Evolutionary conservation across 2,888 invertebrate species (phyloP), one percentile per base, ranked within the genome.

Genomic region (Eurytoma californica): DNA sequence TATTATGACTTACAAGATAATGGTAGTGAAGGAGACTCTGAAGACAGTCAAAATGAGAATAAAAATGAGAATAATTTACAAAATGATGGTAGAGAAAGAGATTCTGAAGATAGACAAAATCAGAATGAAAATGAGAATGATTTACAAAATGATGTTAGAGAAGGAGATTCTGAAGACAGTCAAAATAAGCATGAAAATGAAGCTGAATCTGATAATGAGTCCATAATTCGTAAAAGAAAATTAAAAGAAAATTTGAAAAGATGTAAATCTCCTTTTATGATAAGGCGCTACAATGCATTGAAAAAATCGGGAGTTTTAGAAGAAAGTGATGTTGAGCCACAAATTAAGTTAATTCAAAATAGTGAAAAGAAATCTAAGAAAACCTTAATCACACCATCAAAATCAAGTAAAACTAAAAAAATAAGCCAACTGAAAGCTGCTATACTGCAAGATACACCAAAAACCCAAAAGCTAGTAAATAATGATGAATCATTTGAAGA

Each of bases 231-330:
- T 16, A 65, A 72, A 47, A n/a, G 49, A 49, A 1, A 39, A 66
- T 49, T 66, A 13, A 60, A 74, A 51, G 55, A 70, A 9, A 55
- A 70, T 47, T 53, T 65, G 16, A 61, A 66, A 61, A 49, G n/a
- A 58, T 30, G 28, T 39, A 67, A 72, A 72, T 77, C 72, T 7
- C 58, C 69, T 51, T 24, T 61, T 28, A 5, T 70, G 18, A 24
- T 4, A 13, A 12, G 66, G 39, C 18, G 69, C 13, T 58, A 14
- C 18, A 28, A 65, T 5, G 55, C 69, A 47, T 49, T 79, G 53
- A 75, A 67, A 28, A 14, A 60, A 39, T 13, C 55, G n/a, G 65
- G 60, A 65, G 18, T 75, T 18, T 3, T 69, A 28, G 3, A 4
- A 16, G 24, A 24, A n/a, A 76, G 28, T 53, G 14, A 20, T 9